Evolutionary conservation across 2,797 vertebrate species (phyloP), one percentile per base, ranked within the genome.

Genomic region (Megalops cyprinoides): DNA sequence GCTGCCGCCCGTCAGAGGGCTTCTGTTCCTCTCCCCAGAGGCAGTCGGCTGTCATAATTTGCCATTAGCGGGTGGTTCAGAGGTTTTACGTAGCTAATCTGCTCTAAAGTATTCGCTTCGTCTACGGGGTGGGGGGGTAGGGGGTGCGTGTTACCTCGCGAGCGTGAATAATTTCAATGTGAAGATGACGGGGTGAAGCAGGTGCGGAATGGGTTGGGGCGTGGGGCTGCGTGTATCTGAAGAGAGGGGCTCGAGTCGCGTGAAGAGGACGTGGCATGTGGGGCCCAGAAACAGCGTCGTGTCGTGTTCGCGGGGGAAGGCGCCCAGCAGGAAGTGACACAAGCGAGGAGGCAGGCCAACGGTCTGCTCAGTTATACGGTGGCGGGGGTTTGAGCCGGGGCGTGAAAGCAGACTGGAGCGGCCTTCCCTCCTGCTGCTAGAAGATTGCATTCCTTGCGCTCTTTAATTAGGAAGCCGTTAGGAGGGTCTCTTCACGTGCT

Each of bases 381-480:
- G 71, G 48, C 65, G 84, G 80, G 7, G 3, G 42, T 4, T 23
- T 15, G 3, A 42, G 12, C 8, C 44, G 0, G 14, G 28, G 67
- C 23, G 2, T 15, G 10, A 7, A 44, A 10, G 71, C 71, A 1
- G 7, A 28, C 31, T n/a, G 4, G 0, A 14, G 42, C 1, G 37
- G 74, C 86, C 85, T 20, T 34, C 9, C 12, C 20, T n/a, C 77
- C 82, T 86, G 84, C 77, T 56, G 81, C 82, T 91, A 85, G 82
- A 85, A 91, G 93, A 93, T 92, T 91, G 74, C 89, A 90, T 91
- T 89, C 88, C 87, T 92, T 79, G 83, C 86, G 90, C 88, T 89
- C 83, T 92, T 93, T 92, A 84, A 92, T 92, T 91, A 87, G 85
- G 86, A 46, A 82, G 69, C 84, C 86, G 76, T 18, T 49, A 51